Conservation (phyloP, 2,888 invertebrate species). For the Camponotus fellah region DNA sequence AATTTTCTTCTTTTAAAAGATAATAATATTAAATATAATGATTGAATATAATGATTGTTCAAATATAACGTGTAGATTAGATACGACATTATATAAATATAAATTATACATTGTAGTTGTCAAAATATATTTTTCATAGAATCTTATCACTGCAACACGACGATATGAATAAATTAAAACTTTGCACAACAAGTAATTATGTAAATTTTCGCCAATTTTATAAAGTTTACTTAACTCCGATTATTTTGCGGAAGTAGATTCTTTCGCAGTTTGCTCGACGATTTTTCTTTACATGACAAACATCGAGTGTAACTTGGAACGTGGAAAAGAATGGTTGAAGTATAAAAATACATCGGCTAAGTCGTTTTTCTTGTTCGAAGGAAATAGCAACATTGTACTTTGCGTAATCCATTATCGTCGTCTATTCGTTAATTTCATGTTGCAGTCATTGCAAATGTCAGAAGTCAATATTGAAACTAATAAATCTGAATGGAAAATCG, state of each 20-base stretch:
- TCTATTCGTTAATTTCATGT: not conserved
- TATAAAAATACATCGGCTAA: slow-evolving; percentile 19
- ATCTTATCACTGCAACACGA: not conserved
- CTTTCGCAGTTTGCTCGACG: not conserved
- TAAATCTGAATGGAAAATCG: not conserved
- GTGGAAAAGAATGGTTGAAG: not conserved
- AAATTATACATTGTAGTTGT: not conserved
- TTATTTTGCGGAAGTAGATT: not conserved
- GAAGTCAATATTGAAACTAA: not conserved
- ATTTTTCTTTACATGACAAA: slow-evolving; percentile 10
- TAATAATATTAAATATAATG: not conserved
- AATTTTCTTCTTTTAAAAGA: not conserved
- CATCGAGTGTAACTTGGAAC: not conserved
- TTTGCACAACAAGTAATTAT: slow-evolving; percentile 49
- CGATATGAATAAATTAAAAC: slow-evolving; percentile 52
- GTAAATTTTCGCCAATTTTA: slow-evolving; percentile 49
- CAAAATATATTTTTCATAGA: not conserved
- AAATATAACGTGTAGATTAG: not conserved
- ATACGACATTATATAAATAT: not conserved
- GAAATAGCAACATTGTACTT: slow-evolving; percentile 20
- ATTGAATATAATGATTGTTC: too few relatives aligned
- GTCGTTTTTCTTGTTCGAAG: slow-evolving; percentile 31
- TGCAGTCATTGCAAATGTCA: slow-evolving; percentile 3
- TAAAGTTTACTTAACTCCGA: not conserved
- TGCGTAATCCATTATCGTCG: slow-evolving; percentile 28